phyloP scores from a whole-genome alignment of 2,888 invertebrate species.

The Acanthacorydalis orientalis region DNA sequence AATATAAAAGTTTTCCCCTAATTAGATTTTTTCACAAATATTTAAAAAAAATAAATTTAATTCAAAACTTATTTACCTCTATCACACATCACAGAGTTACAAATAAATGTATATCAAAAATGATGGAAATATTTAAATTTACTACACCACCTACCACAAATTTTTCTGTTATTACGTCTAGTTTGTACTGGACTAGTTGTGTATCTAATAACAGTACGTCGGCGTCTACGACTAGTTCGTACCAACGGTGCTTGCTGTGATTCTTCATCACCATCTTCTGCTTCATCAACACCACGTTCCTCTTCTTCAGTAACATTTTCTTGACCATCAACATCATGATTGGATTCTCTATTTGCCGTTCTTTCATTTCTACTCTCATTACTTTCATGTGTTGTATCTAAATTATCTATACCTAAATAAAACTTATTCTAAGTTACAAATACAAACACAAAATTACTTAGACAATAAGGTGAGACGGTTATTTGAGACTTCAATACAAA shows the following conservation, averaged over 20 bases:
- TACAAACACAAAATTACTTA: too few relatives aligned
- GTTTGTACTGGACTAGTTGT: not conserved
- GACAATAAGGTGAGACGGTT: too few relatives aligned
- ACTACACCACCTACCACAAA: conserved; percentile 10
- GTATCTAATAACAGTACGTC: not conserved
- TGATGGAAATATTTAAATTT: not conserved
- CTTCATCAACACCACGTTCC: not conserved
- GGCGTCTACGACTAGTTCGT: not conserved
- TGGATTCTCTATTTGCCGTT: not conserved
- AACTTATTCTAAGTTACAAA: too few relatives aligned
- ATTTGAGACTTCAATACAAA: too few relatives aligned
- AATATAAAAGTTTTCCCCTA: too few relatives aligned
- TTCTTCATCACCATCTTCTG: not conserved
- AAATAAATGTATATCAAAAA: too few relatives aligned
- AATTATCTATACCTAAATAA: too few relatives aligned
- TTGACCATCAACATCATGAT: not conserved
- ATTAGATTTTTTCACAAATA: too few relatives aligned
- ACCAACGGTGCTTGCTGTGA: not conserved
- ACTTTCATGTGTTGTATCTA: not conserved
- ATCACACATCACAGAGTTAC: not conserved
- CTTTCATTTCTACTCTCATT: not conserved
- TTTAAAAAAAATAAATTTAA: too few relatives aligned
- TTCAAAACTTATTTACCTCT: too few relatives aligned
- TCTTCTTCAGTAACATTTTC: not conserved
- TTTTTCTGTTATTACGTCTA: conserved; percentile 10